Evolutionary conservation across 2,797 vertebrate species (phyloP), one percentile per base, ranked within the genome.

Genomic region (Rallus crepitans): DNA sequence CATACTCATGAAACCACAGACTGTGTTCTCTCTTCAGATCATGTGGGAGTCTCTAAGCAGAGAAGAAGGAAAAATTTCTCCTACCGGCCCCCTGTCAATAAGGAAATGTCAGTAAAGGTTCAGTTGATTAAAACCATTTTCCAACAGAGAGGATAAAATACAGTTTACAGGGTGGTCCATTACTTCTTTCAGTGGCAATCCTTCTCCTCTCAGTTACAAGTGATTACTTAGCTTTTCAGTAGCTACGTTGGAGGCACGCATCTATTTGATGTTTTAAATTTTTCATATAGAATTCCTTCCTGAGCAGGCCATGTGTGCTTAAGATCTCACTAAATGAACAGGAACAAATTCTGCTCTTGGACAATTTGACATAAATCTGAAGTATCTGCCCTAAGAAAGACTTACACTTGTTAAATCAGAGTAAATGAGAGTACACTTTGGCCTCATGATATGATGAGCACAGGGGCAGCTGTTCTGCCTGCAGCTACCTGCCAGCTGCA

Each of bases 81-180:
- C 39, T 77, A 71, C 15, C 3, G 11, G 85, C 93, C 55, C 28
- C 77, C 53, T 94, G 48, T 68, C 77, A 93, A 66, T 82, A 72
- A 75, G 45, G 28, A 83, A 83, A 78, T 50, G 33, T 79, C 79
- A 95, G 21, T 84, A 70, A 92, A 56, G 4, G 13, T 56, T 90
- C 28, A 56, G 37, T 47, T 87, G 68, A 76, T 83, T 84, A 80
- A 88, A 89, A 53, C 11, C 28, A 80, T 80, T 89, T 84, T 60
- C 71, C 72, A 82, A 66, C 65, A 77, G 24, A 82, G 35, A 87
- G 12, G 50, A 90, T 60, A 92, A 94, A 96, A 95, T 66, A 70
- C 11, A 17, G 90, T 90, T 92, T 89, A 69, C 66, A 91, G 35
- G 64, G 63, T 86, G 64, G 76, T 79, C 73, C 91, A 12, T 50